These are phyloP conservation scores for Entomobrya multifasciata DNA, from an alignment of 2,888 invertebrate genomes.

Conservation along the genomic window DNA sequence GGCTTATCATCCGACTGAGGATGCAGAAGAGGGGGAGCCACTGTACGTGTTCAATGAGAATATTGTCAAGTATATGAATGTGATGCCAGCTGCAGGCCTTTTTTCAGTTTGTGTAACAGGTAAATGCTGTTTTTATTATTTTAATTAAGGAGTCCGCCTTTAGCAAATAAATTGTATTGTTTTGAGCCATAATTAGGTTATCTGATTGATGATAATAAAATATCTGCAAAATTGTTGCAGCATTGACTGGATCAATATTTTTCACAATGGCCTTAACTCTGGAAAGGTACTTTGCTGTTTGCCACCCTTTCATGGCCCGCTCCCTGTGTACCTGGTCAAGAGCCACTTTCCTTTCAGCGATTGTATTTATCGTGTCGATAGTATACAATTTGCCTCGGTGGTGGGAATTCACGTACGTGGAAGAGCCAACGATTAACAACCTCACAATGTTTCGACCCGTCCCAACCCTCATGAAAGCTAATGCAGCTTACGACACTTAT, in stretches of 20 bases:
- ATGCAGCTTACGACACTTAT: slow-evolving; percentile 68
- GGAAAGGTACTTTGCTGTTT: slow-evolving; percentile 73
- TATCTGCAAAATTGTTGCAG: slow-evolving; percentile 33
- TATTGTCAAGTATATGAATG: slow-evolving; percentile 12
- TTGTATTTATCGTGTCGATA: slow-evolving; percentile 49
- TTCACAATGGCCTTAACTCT: slow-evolving; percentile 75
- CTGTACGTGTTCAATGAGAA: not conserved
- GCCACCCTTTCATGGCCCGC: slow-evolving; percentile 59
- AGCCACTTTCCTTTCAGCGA: slow-evolving; percentile 59
- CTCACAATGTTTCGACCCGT: slow-evolving; percentile 61
- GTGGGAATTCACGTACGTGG: slow-evolving; percentile 72
- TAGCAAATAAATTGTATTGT: too few relatives aligned
- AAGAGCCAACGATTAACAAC: slow-evolving; percentile 44
- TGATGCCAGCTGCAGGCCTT: slow-evolving; percentile 31
- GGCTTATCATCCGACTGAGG: slow-evolving; percentile 5
- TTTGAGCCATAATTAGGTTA: too few relatives aligned
- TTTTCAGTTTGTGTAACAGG: slow-evolving; percentile 34
- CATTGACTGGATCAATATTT: slow-evolving; percentile 71
- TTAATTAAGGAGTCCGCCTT: too few relatives aligned
- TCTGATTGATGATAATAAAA: too few relatives aligned
- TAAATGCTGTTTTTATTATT: too few relatives aligned
- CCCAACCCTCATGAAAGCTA: slow-evolving; percentile 54
- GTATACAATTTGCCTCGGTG: slow-evolving; percentile 75
- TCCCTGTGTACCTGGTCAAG: slow-evolving; percentile 61
- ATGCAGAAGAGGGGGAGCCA: not conserved